These are phyloP conservation scores for Drosophila rhopaloa DNA, from an alignment of 1,140 invertebrate genomes.

Conservation along the genomic window DNA sequence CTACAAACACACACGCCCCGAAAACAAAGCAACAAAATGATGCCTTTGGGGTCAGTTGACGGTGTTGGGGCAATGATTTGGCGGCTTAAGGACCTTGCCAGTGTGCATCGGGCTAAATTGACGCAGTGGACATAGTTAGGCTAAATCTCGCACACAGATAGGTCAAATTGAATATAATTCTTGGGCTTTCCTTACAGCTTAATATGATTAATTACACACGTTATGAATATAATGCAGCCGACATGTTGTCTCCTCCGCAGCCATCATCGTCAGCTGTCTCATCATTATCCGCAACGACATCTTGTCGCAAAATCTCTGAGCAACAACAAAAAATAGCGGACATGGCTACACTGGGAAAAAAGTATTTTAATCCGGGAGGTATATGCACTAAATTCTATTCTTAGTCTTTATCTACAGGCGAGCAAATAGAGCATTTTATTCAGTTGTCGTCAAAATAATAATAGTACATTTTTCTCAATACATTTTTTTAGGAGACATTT, in stretches of 20 bases:
- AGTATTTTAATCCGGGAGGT: too few relatives aligned
- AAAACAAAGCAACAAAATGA: constrained; percentile 48
- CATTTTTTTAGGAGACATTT: too few relatives aligned
- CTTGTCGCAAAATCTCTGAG: constrained; percentile 2
- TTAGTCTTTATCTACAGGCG: too few relatives aligned
- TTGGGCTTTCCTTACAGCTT: constrained; percentile 49
- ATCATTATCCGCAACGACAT: constrained; percentile 48
- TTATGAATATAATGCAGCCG: constrained; percentile 64
- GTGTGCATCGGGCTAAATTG: constrained; percentile 46
- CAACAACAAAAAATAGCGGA: constrained; percentile 8
- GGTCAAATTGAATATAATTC: constrained; percentile 67
- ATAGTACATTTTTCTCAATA: too few relatives aligned
- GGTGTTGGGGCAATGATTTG: constrained; percentile 41
- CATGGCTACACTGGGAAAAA: constrained; percentile 15
- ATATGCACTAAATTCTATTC: too few relatives aligned
- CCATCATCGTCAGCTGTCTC: constrained; percentile 40
- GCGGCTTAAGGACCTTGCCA: constrained; percentile 44
- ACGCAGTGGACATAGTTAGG: constrained; percentile 42
- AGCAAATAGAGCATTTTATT: too few relatives aligned
- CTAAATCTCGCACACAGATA: constrained; percentile 12
- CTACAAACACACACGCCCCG: constrained; percentile 11
- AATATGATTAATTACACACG: constrained; percentile 71
- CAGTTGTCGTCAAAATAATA: too few relatives aligned
- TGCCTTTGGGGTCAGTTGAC: constrained; percentile 59
- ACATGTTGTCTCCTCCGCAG: constrained; percentile 50